These are phyloP conservation scores for Cygnus atratus DNA, from an alignment of 2,113 vertebrate genomes.

Conservation along the genomic window DNA sequence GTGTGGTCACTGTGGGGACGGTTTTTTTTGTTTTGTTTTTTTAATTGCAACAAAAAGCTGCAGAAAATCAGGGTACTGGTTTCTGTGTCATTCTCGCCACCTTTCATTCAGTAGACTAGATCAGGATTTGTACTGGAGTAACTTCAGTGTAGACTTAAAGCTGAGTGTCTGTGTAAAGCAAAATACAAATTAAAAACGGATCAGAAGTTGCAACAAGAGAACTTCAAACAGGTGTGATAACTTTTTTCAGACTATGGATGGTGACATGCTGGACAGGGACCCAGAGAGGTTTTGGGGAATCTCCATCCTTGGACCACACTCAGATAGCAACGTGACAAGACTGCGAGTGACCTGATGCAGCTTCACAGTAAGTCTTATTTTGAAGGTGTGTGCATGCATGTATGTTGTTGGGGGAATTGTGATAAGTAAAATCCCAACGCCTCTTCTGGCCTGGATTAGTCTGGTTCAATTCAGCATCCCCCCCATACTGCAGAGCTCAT, in stretches of 20 bases:
- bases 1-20: rapidly evolving
- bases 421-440: no score
- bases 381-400: rapidly evolving
- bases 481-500: not conserved
- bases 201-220: not conserved
- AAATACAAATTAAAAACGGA: not conserved
- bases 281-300: not conserved
- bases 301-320: not conserved
- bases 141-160: not conserved
- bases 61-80: not conserved
- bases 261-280: not conserved
- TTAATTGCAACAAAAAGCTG: not conserved
- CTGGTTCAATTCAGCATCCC: not conserved
- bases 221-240: not conserved
- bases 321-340: rapidly evolving
- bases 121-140: not conserved
- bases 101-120: not conserved
- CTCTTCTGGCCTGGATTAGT: not conserved
- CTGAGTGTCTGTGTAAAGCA: not conserved
- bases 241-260: no score
- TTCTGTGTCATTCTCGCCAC: not conserved
- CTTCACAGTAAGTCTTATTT: not conserved
- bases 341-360: not conserved
- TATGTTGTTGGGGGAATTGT: no score
- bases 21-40: not conserved